Evolutionary conservation across 1,140 invertebrate genomes (phyloP).

Genomic region (Drosophila nannoptera): DNA sequence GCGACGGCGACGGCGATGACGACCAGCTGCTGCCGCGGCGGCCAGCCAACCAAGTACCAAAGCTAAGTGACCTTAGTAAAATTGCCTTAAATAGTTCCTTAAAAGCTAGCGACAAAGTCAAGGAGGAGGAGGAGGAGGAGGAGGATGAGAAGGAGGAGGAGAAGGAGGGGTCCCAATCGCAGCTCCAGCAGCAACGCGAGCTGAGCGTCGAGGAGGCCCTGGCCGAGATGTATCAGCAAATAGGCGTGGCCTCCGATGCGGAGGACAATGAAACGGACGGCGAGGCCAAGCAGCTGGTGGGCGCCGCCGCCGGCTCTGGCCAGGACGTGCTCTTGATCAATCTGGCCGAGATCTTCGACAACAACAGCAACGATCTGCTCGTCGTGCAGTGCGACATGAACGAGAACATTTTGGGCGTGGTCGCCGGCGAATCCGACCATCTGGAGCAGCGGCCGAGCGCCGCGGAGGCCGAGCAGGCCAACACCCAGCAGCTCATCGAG

Average conservation of each 20-base stretch:
- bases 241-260: conserved; percentile 60
- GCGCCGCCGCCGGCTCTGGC: conserved; percentile 23
- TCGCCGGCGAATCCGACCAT: conserved; percentile 26
- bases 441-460: conserved; percentile 10
- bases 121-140: conserved; percentile 29
- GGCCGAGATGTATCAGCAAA: conserved; percentile 76
- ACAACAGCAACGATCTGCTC: conserved; percentile 69
- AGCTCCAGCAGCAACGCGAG: conserved; percentile 39
- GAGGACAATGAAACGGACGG: conserved; percentile 48
- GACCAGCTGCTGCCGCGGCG: not conserved
- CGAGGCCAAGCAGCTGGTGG: conserved; percentile 33
- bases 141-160: not conserved
- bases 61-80: conserved; percentile 79
- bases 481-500: conserved; percentile 63
- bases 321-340: conserved; percentile 71
- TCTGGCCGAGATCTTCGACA: conserved; percentile 74
- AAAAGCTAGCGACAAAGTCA: conserved; percentile 53
- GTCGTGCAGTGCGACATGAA: conserved; percentile 78
- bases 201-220: conserved; percentile 74
- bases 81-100: conserved; percentile 79
- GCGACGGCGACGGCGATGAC: conserved; percentile 30
- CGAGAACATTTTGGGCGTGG: conserved; percentile 67
- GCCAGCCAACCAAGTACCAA: conserved; percentile 55
- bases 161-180: not conserved
- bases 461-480: conserved; percentile 18